phyloP scores from a whole-genome alignment of 2,888 invertebrate genomes.

The Agonopterix alstromeriana region DNA sequence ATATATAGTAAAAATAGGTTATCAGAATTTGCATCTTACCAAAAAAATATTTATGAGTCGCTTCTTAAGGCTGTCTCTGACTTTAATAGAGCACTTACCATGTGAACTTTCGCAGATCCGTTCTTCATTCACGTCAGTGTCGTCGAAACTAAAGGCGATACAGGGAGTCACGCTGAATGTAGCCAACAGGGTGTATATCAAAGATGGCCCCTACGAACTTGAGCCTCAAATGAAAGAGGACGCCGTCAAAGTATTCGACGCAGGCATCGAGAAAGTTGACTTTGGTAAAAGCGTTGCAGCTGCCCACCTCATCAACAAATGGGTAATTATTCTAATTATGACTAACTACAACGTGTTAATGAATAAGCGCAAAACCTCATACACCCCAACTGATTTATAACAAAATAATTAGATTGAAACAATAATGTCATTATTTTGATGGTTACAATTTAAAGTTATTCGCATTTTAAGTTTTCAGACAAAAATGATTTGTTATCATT shows the following conservation, averaged over 20 bases:
- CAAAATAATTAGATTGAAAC: too few species aligned
- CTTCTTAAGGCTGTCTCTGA: too few species aligned
- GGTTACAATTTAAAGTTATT: too few species aligned
- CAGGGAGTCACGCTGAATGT: constrained; percentile 78
- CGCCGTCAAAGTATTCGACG: constrained; percentile 78
- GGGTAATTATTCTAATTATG: constrained; percentile 67
- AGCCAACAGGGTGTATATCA: constrained; percentile 85
- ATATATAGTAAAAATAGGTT: too few species aligned
- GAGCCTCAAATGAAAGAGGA: constrained; percentile 72
- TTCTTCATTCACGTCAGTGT: constrained; percentile 42
- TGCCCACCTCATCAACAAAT: constrained; percentile 82
- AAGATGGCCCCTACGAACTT: constrained; percentile 66
- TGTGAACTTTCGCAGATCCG: constrained; percentile 42
- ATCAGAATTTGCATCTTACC: too few species aligned
- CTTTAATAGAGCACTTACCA: too few species aligned
- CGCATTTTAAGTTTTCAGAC: too few species aligned
- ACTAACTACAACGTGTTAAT: too few species aligned
- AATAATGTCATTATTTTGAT: too few species aligned
- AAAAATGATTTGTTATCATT: too few species aligned
- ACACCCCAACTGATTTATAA: too few species aligned
- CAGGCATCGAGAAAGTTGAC: constrained; percentile 79
- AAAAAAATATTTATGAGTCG: constrained; percentile 8
- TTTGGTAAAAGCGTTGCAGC: constrained; percentile 71
- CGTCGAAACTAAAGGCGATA: constrained; percentile 44
- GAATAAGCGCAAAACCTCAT: too few species aligned